Percentiles rank a stretch among this genome's conserved stretches.
These are phyloP conservation scores for Dorcus hopei DNA, from an alignment of 2,888 invertebrate species.

Conservation along the genomic window DNA sequence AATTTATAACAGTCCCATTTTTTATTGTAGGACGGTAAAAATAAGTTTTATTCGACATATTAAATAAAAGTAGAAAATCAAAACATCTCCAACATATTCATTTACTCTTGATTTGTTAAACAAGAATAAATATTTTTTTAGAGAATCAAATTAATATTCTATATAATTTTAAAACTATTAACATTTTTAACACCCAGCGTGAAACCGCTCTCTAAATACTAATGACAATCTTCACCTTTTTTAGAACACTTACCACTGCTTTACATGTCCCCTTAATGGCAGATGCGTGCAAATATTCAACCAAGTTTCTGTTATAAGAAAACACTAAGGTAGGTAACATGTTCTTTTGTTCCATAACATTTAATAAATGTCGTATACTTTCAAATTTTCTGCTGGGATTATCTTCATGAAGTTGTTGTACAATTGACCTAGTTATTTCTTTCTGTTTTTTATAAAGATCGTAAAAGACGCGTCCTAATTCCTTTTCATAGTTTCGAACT, in stretches of 20 bases:
- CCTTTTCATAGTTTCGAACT: slow-evolving; percentile 21
- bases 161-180: too few species aligned
- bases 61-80: too few species aligned
- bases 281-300: slow-evolving; percentile 5
- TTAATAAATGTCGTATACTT: neutral
- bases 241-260: slow-evolving; percentile 6
- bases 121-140: too few species aligned
- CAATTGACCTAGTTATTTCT: neutral
- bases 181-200: too few species aligned
- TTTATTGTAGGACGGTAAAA: too few species aligned
- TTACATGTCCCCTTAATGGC: neutral
- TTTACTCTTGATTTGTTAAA: too few species aligned
- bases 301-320: slow-evolving; percentile 22
- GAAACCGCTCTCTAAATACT: too few species aligned
- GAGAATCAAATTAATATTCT: too few species aligned
- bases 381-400: neutral
- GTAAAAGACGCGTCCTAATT: slow-evolving; percentile 19
- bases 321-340: slow-evolving; percentile 28
- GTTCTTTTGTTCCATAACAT: slow-evolving; percentile 19
- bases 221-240: neutral
- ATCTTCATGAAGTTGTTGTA: neutral
- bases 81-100: too few species aligned
- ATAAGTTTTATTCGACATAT: too few species aligned
- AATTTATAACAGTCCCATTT: too few species aligned
- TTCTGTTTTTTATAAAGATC: slow-evolving; percentile 10